phyloP scores from a whole-genome alignment of 2,888 invertebrate genomes.

The Pomacea canaliculata region DNA sequence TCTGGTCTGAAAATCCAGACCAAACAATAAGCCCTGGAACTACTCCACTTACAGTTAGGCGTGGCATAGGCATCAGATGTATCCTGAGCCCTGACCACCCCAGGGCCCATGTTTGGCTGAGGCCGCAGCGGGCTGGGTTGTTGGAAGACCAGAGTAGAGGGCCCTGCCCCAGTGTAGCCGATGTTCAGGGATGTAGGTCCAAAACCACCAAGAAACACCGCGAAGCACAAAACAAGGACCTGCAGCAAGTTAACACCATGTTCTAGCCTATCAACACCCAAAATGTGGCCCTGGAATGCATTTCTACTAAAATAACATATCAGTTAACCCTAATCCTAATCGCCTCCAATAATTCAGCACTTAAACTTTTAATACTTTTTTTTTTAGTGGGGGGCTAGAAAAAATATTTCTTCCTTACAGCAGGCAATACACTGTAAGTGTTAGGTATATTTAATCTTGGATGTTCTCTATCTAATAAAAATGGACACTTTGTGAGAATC shows the following conservation, averaged over 20 bases:
- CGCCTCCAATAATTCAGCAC: too few relatives aligned
- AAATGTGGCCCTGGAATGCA: too few relatives aligned
- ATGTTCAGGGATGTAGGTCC: conserved; percentile 63
- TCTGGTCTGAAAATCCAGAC: too few relatives aligned
- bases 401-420: too few relatives aligned
- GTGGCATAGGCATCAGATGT: conserved; percentile 48
- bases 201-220: conserved; percentile 66
- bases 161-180: conserved; percentile 44
- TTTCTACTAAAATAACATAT: too few relatives aligned
- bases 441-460: too few relatives aligned
- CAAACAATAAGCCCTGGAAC: background rate
- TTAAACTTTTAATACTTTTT: too few relatives aligned
- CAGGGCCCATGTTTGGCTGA: conserved; percentile 43
- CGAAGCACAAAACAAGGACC: conserved; percentile 66
- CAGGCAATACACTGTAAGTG: too few relatives aligned
- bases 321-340: too few relatives aligned
- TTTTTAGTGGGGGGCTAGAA: too few relatives aligned
- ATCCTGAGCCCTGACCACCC: conserved; percentile 45
- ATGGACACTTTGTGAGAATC: too few relatives aligned
- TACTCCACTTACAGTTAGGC: conserved; percentile 58
- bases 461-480: too few relatives aligned
- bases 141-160: conserved; percentile 29
- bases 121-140: conserved; percentile 19
- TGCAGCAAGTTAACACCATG: conserved; percentile 36
- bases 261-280: background rate